Base-by-base conservation (phyloP, 2,113 vertebrate species). In the Theristicus caerulescens region DNA sequence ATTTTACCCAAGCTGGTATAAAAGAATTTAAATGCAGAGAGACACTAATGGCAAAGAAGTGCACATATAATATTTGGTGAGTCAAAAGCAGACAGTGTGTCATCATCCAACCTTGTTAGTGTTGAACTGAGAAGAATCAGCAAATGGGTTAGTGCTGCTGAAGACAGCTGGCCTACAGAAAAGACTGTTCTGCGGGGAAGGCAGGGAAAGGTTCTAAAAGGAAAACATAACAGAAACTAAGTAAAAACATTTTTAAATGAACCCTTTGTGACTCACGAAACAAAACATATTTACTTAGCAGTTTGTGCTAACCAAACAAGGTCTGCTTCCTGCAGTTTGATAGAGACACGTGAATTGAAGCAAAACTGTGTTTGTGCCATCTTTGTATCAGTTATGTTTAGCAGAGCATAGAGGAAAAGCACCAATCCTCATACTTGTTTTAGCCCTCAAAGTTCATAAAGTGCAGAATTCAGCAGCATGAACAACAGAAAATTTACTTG, bases 141-240 rank as follows among this genome's bases (percentile, higher is more conserved):
- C 98, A 97, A 99, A 98, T 34, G 98, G 98, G 97, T 98, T 99
- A 99, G 98, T 98, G 98, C 97, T 97, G 98, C 97, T 97, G 97
- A 98, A 98, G 98, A 96, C 95, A 88, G 87, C 11, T 93, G 96
- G 97, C 93, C 98, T 98, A 94, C 88, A 97, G 93, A 97, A 98
- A 97, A 98, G 97, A 97, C 81, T 98, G 97, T 97, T 98, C 98
- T 97, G 98, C 78, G 42, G 97, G 82, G 98, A 99, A 98, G 98
- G 97, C 97, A 98, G 97, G 73, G 98, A 98, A 96, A 97, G 94
- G 96, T 98, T 99, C 98, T 99, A 98, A 97, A 98, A 98, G 98
- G 97, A 98, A 98, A 98, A 98, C 93, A 98, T 79, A 98, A 97
- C 29, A 97, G 65, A 94, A 61, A 66, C 96, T 58, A 96, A 96